Evolutionary conservation across 2,888 invertebrate genomes (phyloP).

Genomic region (Sphaerophoria rueppellii): DNA sequence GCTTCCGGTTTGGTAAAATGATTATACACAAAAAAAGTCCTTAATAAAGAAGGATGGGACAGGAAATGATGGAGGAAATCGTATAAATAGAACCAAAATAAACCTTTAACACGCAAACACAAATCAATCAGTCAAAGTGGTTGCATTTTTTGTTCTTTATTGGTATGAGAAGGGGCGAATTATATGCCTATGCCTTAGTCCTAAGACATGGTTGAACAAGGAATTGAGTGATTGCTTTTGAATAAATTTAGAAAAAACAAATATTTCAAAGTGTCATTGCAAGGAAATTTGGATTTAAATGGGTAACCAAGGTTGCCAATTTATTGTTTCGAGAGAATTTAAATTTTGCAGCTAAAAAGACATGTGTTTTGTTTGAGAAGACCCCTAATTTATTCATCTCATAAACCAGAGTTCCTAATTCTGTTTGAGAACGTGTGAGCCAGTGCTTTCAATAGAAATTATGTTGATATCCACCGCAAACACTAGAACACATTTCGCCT

Average conservation of each 20-base stretch:
- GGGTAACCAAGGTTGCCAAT: too few species aligned
- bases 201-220: not conserved
- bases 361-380: too few species aligned
- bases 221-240: not conserved
- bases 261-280: not conserved
- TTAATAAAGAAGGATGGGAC: slow-evolving; percentile 15
- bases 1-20: slow-evolving; percentile 14
- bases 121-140: slow-evolving; percentile 26
- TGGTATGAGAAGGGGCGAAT: not conserved
- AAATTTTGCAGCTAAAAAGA: too few species aligned
- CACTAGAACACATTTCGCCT: too few species aligned
- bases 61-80: not conserved
- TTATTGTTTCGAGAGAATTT: too few species aligned
- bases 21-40: not conserved
- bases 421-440: too few species aligned
- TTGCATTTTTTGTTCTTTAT: not conserved
- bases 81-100: not conserved
- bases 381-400: too few species aligned
- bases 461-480: too few species aligned
- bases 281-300: too few species aligned
- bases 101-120: slow-evolving; percentile 19
- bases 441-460: too few species aligned
- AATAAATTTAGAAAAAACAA: not conserved
- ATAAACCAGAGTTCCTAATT: too few species aligned
- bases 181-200: not conserved